Conservation (phyloP, 2,797 vertebrate species). For the Benthosema pterotum region DNA sequence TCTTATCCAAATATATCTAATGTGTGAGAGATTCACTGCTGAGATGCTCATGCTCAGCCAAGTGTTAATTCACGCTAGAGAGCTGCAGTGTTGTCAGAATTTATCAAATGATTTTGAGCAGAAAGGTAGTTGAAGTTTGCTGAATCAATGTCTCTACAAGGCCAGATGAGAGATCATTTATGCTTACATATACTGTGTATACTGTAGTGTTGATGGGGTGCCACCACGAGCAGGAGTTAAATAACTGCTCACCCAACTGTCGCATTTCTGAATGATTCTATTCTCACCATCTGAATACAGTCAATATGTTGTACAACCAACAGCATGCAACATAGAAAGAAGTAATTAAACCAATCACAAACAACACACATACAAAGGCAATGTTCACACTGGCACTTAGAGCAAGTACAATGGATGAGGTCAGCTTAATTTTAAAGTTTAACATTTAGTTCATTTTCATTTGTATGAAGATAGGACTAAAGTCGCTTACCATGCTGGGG, state of each 20-base stretch:
- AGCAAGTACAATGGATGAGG: too few relatives aligned
- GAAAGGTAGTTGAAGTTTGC: conserved; percentile 5
- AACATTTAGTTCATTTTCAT: too few relatives aligned
- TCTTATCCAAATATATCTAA: conserved; percentile 30
- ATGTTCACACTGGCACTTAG: too few relatives aligned
- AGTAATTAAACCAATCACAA: too few relatives aligned
- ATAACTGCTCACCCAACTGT: neutral
- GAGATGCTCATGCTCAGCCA: conserved; percentile 23
- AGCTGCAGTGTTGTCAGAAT: neutral
- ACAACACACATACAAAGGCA: too few relatives aligned
- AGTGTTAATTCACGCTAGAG: conserved; percentile 6
- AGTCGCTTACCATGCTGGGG: too few relatives aligned
- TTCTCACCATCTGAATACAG: too few relatives aligned
- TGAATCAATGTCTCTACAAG: neutral
- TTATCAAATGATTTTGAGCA: neutral
- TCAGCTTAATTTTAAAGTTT: too few relatives aligned
- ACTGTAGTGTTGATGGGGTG: neutral
- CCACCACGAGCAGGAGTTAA: neutral
- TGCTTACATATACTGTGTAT: too few relatives aligned
- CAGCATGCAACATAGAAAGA: too few relatives aligned
- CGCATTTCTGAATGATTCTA: neutral
- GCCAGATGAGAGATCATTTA: neutral
- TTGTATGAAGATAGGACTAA: too few relatives aligned
- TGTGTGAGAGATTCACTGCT: conserved; percentile 47
- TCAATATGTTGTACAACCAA: too few relatives aligned